These are phyloP conservation scores for Thinocorus orbignyianus DNA, from an alignment of 2,113 vertebrate species.

Conservation along the genomic window DNA sequence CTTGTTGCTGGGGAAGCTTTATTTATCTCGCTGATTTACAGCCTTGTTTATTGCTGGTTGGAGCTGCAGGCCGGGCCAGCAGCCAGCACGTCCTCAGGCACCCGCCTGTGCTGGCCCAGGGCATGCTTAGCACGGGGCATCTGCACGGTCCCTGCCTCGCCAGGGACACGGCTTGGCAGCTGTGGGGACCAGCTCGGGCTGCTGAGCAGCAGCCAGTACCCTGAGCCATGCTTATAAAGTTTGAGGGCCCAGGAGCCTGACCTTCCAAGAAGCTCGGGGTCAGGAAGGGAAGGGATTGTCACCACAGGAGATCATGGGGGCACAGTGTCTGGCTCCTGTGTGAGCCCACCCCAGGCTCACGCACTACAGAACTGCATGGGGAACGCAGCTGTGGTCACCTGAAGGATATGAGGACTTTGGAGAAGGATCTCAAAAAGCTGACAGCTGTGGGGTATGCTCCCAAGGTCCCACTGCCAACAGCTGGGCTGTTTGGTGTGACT, in stretches of 20 bases:
- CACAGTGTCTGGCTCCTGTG: fast-evolving
- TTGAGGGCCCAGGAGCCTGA: neutral
- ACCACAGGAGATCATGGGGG: neutral
- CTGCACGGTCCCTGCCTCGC: neutral
- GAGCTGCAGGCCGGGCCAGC: neutral
- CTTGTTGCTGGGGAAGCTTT: neutral
- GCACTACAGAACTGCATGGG: neutral
- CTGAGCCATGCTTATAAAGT: no score
- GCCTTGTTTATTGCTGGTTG: neutral
- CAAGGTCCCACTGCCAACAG: neutral
- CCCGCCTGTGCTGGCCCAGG: neutral
- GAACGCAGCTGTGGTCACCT: neutral
- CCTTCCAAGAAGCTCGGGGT: neutral
- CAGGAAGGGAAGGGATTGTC: neutral
- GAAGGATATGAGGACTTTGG: neutral
- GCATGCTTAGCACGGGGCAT: fast-evolving
- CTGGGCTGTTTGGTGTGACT: neutral
- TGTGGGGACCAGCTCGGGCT: neutral
- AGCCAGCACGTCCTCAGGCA: neutral
- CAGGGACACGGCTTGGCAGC: neutral
- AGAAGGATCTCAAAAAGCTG: neutral
- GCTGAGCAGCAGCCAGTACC: neutral
- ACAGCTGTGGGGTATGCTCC: neutral
- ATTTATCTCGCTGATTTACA: slow-evolving; percentile 14
- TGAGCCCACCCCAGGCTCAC: neutral